Conservation (phyloP, 92 coral and sea anemone species). For the Paramuricea clavata region DNA sequence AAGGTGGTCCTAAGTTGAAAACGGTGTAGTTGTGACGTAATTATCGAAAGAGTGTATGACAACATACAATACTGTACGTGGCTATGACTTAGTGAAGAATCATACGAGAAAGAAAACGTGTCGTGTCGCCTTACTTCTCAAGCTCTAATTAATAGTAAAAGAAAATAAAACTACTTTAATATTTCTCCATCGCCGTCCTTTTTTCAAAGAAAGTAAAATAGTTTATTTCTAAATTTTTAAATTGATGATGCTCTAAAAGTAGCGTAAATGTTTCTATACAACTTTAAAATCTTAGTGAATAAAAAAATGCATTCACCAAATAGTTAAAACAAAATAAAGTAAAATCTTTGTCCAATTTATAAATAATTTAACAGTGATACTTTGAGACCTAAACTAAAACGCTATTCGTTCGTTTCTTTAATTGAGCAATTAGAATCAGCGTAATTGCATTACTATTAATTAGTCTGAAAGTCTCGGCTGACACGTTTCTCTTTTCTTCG, state of each 20-base stretch:
- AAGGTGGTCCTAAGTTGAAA: too few species aligned
- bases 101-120: not conserved
- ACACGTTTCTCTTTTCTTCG: conserved; percentile 42
- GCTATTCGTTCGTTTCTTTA: too few species aligned
- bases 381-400: not conserved
- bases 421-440: too few species aligned
- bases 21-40: too few species aligned
- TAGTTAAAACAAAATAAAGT: too few species aligned
- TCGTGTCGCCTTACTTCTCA: not conserved
- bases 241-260: not conserved
- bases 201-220: too few species aligned
- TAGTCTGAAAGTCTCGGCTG: conserved; percentile 26
- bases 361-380: not conserved
- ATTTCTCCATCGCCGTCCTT: too few species aligned
- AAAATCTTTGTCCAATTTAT: not conserved
- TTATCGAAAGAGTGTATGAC: too few species aligned
- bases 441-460: not conserved
- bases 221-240: too few species aligned
- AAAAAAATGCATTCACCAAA: not conserved
- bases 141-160: not conserved
- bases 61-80: not conserved
- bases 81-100: not conserved
- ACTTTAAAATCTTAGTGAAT: not conserved
- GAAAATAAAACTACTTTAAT: too few species aligned
- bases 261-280: not conserved